Evolutionary conservation across 2,888 invertebrate genomes (phyloP), one percentile per base, ranked within the genome.

Genomic region (Rhagonycha fulva): DNA sequence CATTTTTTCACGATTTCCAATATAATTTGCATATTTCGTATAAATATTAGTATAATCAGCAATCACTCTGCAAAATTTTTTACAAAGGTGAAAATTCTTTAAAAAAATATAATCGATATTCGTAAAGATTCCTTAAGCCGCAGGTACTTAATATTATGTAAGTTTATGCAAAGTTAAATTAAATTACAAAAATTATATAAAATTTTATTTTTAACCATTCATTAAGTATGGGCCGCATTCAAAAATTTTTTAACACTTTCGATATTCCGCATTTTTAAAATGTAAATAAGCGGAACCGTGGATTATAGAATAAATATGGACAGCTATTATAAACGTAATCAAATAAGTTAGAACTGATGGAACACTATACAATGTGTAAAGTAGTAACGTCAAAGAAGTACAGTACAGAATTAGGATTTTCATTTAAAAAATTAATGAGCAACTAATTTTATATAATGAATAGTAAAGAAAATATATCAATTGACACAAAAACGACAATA

Each of bases 401-500:
- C 5, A 23, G 19, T 11, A 10, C 14, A 19, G 5, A 10, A 28
- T 24, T 26, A 10, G 14, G 26, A 62, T 26, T 67, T 67, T n/a
- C 2, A n/a, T 26, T 23, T 14, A 67, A 26, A 67, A 67, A 70
- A 14, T 5, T 61, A 70, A 24, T 61, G 47, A 62, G 61, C 28
- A 62, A 70, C 62, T 70, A 70, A 70, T 70, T 28, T 70, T 23
- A 24, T 26, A 66, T 66, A 66, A 66, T 24, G 23, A 24, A 66
- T 24, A 26, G 63, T 24, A 66, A 66, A 66, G 23, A 66, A 66
- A 66, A 66, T 66, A 66, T 66, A 26, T 26, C 63, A 66, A 66
- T 66, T 71, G 32, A 47, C 60, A 70, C 62, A 75, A 75, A 80
- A 82, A 81, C 78, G 76, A 80, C 79, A 82, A 82, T 81, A 81